Evolutionary conservation across 2,888 invertebrate species (phyloP), one percentile per base, ranked within the genome.

Genomic region (Xylota segnis): DNA sequence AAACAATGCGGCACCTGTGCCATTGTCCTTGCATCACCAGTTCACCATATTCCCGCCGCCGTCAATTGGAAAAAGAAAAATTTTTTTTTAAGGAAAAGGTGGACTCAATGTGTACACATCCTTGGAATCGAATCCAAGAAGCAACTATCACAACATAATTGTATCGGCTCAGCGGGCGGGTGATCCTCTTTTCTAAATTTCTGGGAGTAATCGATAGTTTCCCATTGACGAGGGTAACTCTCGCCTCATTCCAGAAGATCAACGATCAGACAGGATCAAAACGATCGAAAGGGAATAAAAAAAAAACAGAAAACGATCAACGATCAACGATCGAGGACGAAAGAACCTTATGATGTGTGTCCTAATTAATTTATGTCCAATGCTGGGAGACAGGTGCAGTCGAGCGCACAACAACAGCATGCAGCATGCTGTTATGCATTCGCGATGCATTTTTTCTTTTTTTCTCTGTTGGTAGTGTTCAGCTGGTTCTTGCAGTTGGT

Each of bases 351-450:
- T 86, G 86, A 86, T 86, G 86, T 82, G 86, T 86, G 86, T 86
- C 86, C 86, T 86, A 86, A 86, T 86, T 86, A 86, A 86, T 86
- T 86, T 86, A 86, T 86, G 86, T 86, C 82, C 82, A 82, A 82
- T 68, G 59, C 56, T 71, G 61, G 76, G 45, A 86, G 86, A 86
- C 86, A 86, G 86, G 86, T 86, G 86, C 82, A 86, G 34, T 86
- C 76, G 61, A 74, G 77, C 54, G 76, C 65, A 59, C 29, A 76
- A 47, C 63, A 65, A 58, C 59, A 27, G 59, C 81, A 61, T 61
- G 37, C 66, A 65, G 83, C 83, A 74, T 65, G 72, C 71, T 77
- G 56, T 72, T 83, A 74, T 83, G 78, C 83, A 78, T 86, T 86
- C 72, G 86, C 82, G 76, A 77, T 86, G 84, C 84, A 81, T 84